Conservation (phyloP, 2,888 invertebrate genomes). For the Meghimatium bilineatum region DNA sequence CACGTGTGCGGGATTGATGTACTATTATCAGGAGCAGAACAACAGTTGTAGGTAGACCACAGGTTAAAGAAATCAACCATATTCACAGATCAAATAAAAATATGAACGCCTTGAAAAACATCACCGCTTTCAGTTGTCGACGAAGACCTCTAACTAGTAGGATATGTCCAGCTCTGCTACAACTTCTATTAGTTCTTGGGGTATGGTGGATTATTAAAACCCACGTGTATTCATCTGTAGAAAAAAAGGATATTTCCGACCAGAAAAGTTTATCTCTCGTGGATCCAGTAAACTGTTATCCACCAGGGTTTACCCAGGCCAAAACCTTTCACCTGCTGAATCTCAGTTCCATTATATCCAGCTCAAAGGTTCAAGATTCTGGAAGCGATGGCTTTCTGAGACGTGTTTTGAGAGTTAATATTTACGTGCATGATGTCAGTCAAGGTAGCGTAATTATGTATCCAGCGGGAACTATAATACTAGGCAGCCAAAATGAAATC, state of each 20-base stretch:
- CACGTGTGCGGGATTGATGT: no score
- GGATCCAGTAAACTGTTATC: background rate
- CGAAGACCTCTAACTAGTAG: background rate
- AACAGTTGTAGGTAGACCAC: no score
- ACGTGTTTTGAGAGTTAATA: slow-evolving; percentile 4
- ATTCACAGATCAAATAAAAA: background rate
- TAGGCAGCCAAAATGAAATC: background rate
- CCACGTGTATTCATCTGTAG: background rate
- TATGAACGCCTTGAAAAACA: background rate
- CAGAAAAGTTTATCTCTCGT: background rate
- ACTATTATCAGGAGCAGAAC: no score
- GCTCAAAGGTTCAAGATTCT: background rate
- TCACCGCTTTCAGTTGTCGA: background rate
- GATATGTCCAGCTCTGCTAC: slow-evolving; percentile 27
- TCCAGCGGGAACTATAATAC: slow-evolving; percentile 25
- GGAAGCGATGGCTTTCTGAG: background rate
- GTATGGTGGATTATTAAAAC: slow-evolving; percentile 38
- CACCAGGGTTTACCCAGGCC: background rate
- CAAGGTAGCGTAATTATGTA: slow-evolving; percentile 10
- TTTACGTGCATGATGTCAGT: slow-evolving; percentile 13
- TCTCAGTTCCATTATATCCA: background rate
- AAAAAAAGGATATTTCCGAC: background rate
- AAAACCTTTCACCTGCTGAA: background rate
- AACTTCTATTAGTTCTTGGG: slow-evolving; percentile 17
- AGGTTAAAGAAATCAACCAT: no score